Conservation (phyloP, 2,797 vertebrate species). For the Sebastes aleutianus region DNA sequence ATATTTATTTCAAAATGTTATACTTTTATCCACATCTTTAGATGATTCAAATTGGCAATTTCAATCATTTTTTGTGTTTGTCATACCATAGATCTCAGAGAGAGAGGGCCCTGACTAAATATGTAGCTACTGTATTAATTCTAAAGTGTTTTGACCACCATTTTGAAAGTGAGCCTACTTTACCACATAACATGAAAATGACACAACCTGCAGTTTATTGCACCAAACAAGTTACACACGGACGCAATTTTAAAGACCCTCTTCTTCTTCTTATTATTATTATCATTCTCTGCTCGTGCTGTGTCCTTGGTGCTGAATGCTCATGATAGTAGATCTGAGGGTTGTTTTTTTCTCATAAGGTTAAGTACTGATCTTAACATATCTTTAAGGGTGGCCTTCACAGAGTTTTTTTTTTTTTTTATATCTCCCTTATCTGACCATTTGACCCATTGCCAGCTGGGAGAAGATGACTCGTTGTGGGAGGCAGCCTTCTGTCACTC, state of each 20-base stretch:
- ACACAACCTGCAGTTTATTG: not conserved
- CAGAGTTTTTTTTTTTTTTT: conserved; percentile 1
- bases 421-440: conserved; percentile 32
- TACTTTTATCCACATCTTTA: not conserved
- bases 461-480: conserved; percentile 32
- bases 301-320: conserved; percentile 18
- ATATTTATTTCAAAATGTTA: not conserved
- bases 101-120: not conserved
- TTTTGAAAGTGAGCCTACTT: not conserved
- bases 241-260: not conserved
- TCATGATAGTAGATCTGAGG: conserved; percentile 8
- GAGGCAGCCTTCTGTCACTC: conserved; percentile 45
- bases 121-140: not conserved
- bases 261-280: not conserved
- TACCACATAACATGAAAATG: not conserved
- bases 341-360: conserved; percentile 30
- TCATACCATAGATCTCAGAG: not conserved
- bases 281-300: not conserved
- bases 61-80: not conserved
- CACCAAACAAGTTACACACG: not conserved
- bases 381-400: conserved; percentile 36
- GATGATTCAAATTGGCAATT: not conserved
- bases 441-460: conserved; percentile 29
- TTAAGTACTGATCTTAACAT: conserved; percentile 27
- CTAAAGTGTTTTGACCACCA: not conserved